Evolutionary conservation across 92 coral and sea anemone species (phyloP).

Genomic region (Umimayanthus kanabou): DNA sequence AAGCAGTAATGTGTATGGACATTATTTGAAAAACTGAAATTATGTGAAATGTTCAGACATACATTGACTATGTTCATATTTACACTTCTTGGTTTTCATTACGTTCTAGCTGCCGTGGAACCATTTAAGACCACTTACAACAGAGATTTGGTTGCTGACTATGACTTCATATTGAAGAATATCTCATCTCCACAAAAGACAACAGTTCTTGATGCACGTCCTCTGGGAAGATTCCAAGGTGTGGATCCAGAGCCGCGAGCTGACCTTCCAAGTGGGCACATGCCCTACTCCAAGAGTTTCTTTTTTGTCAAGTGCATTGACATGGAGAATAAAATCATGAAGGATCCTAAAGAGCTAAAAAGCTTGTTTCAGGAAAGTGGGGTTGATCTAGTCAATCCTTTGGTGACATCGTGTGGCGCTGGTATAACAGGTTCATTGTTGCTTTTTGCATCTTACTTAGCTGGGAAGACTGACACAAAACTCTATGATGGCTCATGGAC

Average conservation of each 20-base stretch:
- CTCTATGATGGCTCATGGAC: slow-evolving; percentile 98
- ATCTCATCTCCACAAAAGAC: slow-evolving; percentile 58
- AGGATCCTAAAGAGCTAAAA: slow-evolving; percentile 73
- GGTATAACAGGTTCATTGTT: slow-evolving; percentile 81
- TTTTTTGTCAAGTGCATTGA: slow-evolving; percentile 78
- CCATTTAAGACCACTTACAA: slow-evolving; percentile 79
- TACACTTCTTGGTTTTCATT: neutral
- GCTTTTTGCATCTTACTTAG: slow-evolving; percentile 74
- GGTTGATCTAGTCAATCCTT: slow-evolving; percentile 70
- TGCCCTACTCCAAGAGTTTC: slow-evolving; percentile 69
- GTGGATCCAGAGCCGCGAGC: slow-evolving; percentile 82
- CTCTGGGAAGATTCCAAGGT: slow-evolving; percentile 78
- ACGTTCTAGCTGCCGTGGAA: slow-evolving; percentile 21
- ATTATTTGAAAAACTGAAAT: neutral
- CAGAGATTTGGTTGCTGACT: slow-evolving; percentile 71
- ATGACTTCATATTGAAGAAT: slow-evolving; percentile 73
- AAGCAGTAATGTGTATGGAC: neutral
- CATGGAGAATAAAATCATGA: slow-evolving; percentile 60
- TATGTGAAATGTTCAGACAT: neutral
- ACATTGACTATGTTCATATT: neutral
- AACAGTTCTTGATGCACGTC: slow-evolving; percentile 82
- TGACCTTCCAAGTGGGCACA: slow-evolving; percentile 85
- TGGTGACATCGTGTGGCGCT: slow-evolving; percentile 92
- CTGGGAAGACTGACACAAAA: slow-evolving; percentile 78
- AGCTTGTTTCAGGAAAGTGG: slow-evolving; percentile 77